Conservation (phyloP, 1,140 invertebrate species). For the Agrilus planipennis region DNA sequence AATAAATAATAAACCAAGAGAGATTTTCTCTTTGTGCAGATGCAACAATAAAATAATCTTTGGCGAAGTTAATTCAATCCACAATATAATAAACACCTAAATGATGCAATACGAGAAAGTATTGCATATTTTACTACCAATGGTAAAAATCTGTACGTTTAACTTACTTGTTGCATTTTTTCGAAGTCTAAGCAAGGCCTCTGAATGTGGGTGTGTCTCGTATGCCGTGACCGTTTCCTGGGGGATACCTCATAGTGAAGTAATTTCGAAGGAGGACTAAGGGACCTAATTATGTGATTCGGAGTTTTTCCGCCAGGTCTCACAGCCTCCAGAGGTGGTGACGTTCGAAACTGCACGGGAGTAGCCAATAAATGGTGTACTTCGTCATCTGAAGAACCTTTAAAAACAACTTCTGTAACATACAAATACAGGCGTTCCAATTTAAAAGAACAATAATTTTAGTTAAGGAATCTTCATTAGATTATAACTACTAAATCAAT, state of each 20-base stretch:
- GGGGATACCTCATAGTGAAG: constrained; percentile 53
- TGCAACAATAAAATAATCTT: not conserved
- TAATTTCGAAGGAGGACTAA: constrained; percentile 61
- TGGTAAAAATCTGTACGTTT: too few relatives aligned
- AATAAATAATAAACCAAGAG: too few relatives aligned
- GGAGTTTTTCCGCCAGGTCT: constrained; percentile 50
- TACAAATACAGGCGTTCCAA: too few relatives aligned
- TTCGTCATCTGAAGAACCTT: constrained; percentile 13
- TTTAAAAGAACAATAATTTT: too few relatives aligned
- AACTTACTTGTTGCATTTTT: constrained; percentile 84
- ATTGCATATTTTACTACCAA: too few relatives aligned
- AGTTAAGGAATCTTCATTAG: too few relatives aligned
- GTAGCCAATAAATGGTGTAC: constrained; percentile 35
- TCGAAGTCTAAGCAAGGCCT: constrained; percentile 89
- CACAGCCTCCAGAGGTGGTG: constrained; percentile 75
- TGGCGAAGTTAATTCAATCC: too few relatives aligned
- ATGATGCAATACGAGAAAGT: too few relatives aligned
- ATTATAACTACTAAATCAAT: too few relatives aligned
- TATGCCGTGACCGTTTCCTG: constrained; percentile 49
- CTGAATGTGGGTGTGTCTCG: constrained; percentile 50
- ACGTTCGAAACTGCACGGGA: constrained; percentile 79
- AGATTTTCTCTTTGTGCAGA: constrained; percentile 3
- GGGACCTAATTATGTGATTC: constrained; percentile 40
- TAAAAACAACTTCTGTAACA: too few relatives aligned
- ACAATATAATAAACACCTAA: too few relatives aligned